phyloP scores from a whole-genome alignment of 1,140 invertebrate genomes.

The Macrocentrus cingulum region DNA sequence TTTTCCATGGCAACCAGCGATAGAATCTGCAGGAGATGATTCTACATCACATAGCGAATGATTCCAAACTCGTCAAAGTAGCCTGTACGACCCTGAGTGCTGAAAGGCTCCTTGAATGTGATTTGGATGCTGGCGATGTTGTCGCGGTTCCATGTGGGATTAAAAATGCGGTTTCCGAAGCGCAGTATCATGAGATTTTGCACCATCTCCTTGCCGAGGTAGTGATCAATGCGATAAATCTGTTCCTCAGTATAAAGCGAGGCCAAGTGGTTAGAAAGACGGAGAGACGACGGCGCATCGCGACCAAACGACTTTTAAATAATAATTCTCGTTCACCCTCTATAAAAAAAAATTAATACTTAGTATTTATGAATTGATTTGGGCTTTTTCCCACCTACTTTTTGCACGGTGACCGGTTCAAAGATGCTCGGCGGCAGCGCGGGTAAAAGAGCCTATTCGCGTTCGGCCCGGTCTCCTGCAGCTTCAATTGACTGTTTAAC shows the following conservation, averaged over 20 bases:
- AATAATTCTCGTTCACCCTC: conserved; percentile 94
- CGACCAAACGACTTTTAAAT: conserved; percentile 99
- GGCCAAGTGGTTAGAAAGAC: conserved; percentile 84
- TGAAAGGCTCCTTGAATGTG: conserved; percentile 98
- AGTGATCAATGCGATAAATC: conserved; percentile 98
- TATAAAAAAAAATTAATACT: conserved; percentile 51
- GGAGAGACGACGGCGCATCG: conserved; percentile 82
- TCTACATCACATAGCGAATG: conserved; percentile 98
- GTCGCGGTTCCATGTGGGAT: conserved; percentile 91
- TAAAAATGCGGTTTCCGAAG: conserved; percentile 88
- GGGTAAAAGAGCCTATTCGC: conserved; percentile 92
- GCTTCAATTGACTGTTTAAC: conserved; percentile 73
- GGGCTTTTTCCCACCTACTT: conserved; percentile 64
- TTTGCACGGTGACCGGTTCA: conserved; percentile 81
- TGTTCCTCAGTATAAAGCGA: conserved; percentile 92
- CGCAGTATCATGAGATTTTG: conserved; percentile 96
- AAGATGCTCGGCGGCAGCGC: conserved; percentile 96
- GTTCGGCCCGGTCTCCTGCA: conserved; percentile 63
- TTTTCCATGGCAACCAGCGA: conserved; percentile 99
- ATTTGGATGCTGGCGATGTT: conserved; percentile 94
- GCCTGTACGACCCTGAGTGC: conserved; percentile 95
- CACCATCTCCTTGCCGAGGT: conserved; percentile 99
- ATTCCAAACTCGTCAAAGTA: conserved; percentile 99
- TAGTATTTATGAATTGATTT: conserved; percentile 3
- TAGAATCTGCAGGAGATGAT: conserved; percentile 96